phyloP scores from a whole-genome alignment of 2,797 vertebrate genomes.

The Pelochelys cantorii region DNA sequence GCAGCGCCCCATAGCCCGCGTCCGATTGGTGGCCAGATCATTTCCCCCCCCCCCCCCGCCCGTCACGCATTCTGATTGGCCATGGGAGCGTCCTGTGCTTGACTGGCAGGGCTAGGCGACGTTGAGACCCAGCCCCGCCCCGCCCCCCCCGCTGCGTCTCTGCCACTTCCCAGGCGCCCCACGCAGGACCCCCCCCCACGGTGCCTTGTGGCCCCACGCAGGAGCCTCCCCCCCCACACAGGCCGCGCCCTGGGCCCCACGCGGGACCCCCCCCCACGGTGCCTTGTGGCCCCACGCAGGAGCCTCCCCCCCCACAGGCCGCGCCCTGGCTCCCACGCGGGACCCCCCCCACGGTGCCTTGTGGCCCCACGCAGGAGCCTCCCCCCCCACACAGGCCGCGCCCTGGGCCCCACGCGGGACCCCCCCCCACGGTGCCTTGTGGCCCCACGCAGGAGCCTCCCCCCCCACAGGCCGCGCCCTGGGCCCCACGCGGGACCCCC shows the following conservation, averaged over 20 bases:
- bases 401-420: too few relatives aligned
- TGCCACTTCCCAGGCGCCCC: too few relatives aligned
- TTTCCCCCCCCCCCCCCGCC: accelerated
- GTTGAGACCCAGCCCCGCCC: too few relatives aligned
- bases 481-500: neutral
- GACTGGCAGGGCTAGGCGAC: neutral
- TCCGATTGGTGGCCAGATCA: neutral
- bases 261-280: neutral
- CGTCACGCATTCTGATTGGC: neutral
- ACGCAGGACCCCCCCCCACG: accelerated
- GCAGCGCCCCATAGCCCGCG: neutral
- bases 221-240: neutral
- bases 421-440: neutral
- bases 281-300: neutral
- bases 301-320: neutral
- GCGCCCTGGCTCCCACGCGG: neutral
- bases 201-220: too few relatives aligned
- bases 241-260: too few relatives aligned
- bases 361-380: neutral
- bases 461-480: neutral
- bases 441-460: neutral
- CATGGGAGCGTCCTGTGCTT: neutral
- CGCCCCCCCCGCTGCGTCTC: too few relatives aligned
- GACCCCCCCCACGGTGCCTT: accelerated
- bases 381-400: accelerated